Evolutionary conservation across 2,888 invertebrate species (phyloP).

Genomic region (Panzeria rudis): DNA sequence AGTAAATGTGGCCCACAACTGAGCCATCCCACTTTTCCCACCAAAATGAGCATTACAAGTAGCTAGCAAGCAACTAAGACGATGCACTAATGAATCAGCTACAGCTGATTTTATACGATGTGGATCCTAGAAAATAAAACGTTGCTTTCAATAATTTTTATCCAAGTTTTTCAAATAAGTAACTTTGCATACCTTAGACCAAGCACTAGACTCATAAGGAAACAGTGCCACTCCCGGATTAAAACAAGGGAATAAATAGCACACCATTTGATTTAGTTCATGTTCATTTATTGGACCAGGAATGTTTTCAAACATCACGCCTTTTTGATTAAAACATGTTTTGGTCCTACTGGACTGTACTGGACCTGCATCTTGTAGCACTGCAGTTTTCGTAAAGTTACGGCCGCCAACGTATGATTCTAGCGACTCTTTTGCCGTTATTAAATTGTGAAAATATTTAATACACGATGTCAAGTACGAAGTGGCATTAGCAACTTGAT

Average conservation of each 20-base stretch:
- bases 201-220: slow-evolving; percentile 84
- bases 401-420: slow-evolving; percentile 79
- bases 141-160: background rate
- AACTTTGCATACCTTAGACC: slow-evolving; percentile 83
- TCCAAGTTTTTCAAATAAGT: background rate
- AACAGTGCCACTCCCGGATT: slow-evolving; percentile 85
- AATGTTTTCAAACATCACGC: slow-evolving; percentile 84
- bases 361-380: too few relatives aligned
- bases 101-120: slow-evolving; percentile 89
- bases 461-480: slow-evolving; percentile 92
- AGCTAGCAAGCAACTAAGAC: slow-evolving; percentile 90
- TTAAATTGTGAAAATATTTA: slow-evolving; percentile 88
- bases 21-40: slow-evolving; percentile 90
- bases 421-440: slow-evolving; percentile 80
- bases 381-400: slow-evolving; percentile 78
- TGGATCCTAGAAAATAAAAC: slow-evolving; percentile 84
- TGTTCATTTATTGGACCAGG: slow-evolving; percentile 92
- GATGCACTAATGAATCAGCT: slow-evolving; percentile 91
- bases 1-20: slow-evolving; percentile 97
- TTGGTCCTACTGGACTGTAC: too few relatives aligned
- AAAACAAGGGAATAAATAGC: slow-evolving; percentile 95
- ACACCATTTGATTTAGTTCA: slow-evolving; percentile 89
- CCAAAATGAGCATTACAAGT: slow-evolving; percentile 90
- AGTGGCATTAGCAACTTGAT: slow-evolving; percentile 88
- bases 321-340: background rate